Evolutionary conservation across 2,113 vertebrate species (phyloP), one percentile per base, ranked within the genome.

Genomic region (Phalacrocorax aristotelis): DNA sequence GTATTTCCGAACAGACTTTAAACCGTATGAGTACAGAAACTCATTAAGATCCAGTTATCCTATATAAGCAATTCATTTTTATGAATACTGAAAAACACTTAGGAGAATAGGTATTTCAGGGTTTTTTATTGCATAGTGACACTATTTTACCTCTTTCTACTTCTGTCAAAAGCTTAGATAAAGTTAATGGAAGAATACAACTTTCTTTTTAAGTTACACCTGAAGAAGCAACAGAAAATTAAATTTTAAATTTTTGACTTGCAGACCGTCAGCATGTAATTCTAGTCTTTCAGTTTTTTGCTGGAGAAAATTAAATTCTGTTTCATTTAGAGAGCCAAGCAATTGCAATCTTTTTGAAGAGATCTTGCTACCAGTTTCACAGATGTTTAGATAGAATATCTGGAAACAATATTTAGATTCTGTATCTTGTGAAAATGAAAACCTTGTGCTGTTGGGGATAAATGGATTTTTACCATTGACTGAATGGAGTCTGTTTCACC

Each of bases 101-200:
- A 36, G n/a, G 13, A 52, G 13, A 89, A 40, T 10, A 68, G 17
- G 1, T 77, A 30, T 64, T 78, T 68, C 11, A 36, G 30, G 0
- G 0, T 0, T 9, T 74, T 84, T 46, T 61, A 3, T 61, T 62
- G 13, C 26, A 15, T n/a, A 13, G 2, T 27, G 54, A 20, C 18
- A 20, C 16, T 52, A 0, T 58, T 80, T 85, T 83, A 82, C 23
- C 17, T 44, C 5, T 83, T 77, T 49, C 27, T 92, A 11, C 49
- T 78, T 86, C 72, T 89, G 11, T 66, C 55, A 66, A 62, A 71
- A 77, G 4, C 11, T 58, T 62, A 46, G 36, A 22, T 83, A 64
- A 76, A 36, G 44, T 42, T 65, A 72, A 14, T 29, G 11, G 34
- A 15, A 83, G 27, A 81, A n/a, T 25, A 40, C 10, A 61, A 20